These are phyloP conservation scores for Megaceryle torquata DNA, from an alignment of 2,113 vertebrate genomes.

Conservation along the genomic window DNA sequence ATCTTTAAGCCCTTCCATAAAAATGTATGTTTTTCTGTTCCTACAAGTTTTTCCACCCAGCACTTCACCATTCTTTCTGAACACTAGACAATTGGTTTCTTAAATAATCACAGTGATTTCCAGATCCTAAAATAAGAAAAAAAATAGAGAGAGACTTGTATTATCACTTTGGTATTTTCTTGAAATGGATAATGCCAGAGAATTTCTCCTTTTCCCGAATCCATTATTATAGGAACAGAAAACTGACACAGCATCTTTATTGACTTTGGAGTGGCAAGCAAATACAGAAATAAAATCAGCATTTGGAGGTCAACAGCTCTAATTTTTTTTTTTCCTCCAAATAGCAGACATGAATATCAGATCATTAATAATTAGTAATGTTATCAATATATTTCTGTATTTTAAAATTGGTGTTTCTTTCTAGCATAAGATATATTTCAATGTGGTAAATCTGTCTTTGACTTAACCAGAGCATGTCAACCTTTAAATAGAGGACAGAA, in stretches of 20 bases:
- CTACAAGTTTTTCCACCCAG: background rate
- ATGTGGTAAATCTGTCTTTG: background rate
- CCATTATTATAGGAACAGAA: background rate
- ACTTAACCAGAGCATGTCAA: background rate
- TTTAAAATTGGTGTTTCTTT: background rate
- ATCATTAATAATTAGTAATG: background rate
- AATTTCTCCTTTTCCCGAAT: background rate
- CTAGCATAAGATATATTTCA: background rate
- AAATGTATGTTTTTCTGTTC: background rate
- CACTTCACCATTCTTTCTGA: background rate
- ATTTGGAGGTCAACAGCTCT: background rate
- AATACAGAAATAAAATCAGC: background rate
- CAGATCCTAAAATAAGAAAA: background rate
- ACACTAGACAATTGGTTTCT: background rate
- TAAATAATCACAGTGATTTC: background rate
- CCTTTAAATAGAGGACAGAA: slow-evolving; percentile 1
- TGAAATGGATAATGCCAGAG: background rate
- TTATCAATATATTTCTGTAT: background rate
- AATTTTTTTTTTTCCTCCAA: background rate
- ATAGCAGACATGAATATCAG: background rate
- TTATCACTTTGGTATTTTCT: background rate
- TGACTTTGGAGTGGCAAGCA: background rate
- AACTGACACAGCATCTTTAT: background rate
- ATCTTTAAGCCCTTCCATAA: background rate
- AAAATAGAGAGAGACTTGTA: background rate